Evolutionary conservation across 2,113 vertebrate species (phyloP).

Genomic region (Pandion haliaetus): DNA sequence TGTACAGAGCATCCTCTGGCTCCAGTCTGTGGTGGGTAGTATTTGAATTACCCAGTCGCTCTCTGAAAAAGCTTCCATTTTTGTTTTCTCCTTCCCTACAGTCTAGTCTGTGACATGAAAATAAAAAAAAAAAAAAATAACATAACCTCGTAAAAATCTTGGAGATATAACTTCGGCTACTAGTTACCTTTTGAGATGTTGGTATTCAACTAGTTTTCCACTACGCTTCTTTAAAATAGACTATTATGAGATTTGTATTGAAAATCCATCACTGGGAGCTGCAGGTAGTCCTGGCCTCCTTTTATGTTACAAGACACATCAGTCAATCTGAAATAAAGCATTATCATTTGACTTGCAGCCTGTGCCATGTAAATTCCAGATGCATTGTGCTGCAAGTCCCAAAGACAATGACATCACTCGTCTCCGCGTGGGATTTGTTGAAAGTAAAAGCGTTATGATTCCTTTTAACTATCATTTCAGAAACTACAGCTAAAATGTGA

Average conservation of each 20-base stretch:
- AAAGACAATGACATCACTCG: not conserved
- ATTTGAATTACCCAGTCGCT: accelerated
- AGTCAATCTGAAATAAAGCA: not conserved
- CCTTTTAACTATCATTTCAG: not conserved
- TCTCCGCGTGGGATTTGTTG: not conserved
- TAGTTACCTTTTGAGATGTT: not conserved
- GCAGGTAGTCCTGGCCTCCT: slow-evolving; percentile 6
- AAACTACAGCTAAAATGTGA: accelerated
- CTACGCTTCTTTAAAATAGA: not conserved
- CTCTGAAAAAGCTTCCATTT: not conserved
- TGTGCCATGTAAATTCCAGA: not conserved
- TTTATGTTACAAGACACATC: not conserved
- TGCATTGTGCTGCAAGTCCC: not conserved
- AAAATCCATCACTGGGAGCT: not conserved
- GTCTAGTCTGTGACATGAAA: not conserved
- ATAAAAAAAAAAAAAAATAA: not conserved
- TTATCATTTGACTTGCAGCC: not conserved
- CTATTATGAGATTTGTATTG: not conserved
- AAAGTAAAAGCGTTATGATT: not conserved
- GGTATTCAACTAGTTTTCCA: not conserved
- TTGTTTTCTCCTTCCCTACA: not conserved
- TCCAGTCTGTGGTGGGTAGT: not conserved
- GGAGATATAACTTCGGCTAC: not conserved
- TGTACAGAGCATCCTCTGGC: not conserved
- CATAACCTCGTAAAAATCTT: not conserved